Evolutionary conservation across 2,113 vertebrate species (phyloP), one percentile per base, ranked within the genome.

Genomic region (Microtus montanus): DNA sequence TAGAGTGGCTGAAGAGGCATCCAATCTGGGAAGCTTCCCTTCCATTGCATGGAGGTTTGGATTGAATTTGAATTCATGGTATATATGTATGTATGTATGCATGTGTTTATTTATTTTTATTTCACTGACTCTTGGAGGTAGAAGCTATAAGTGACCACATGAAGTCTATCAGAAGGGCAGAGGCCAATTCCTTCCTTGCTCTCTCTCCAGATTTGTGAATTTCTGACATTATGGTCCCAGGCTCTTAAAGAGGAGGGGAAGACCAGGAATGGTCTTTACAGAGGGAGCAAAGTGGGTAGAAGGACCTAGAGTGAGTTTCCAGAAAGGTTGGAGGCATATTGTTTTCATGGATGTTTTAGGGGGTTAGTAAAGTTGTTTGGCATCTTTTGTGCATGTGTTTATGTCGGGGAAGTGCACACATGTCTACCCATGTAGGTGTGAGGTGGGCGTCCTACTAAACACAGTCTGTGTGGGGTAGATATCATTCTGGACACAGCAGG

Each of bases 1-100:
- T 3, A 2, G 2, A 2, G 11, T 22, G 14, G 22, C 24, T 22
- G 17, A 52, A 12, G 22, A n/a, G 15, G n/a, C 35, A 2, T 78
- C 47, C 33, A 61, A 2, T 90, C 22, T 38, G 49, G 19, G 68
- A 83, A 20, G 10, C 11, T 13, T 77, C 33, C 30, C 58, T 84
- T 63, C 26, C 38, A 63, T 0, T 85, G 38, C 11, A 13, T 13
- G 64, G 12, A 41, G 5, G 20, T 49, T 41, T 92, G 88, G 33
- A 68, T 49, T 11, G 38, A 35, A 49, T 19, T 63, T 87, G 38
- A 28, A 17, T 68, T 86, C 26, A 30, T 0, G 70, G 70, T 9
- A 10, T 49, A 61, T 80, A 24, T 26, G n/a, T 73, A 38, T 38
- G 35, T 80, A 24, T 26, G n/a, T 2, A 3, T 38, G n/a, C 15